Percentiles rank a stretch among this genome's conserved stretches.
Conservation (phyloP, 2,797 vertebrate genomes). For the Macrochelys suwanniensis region DNA sequence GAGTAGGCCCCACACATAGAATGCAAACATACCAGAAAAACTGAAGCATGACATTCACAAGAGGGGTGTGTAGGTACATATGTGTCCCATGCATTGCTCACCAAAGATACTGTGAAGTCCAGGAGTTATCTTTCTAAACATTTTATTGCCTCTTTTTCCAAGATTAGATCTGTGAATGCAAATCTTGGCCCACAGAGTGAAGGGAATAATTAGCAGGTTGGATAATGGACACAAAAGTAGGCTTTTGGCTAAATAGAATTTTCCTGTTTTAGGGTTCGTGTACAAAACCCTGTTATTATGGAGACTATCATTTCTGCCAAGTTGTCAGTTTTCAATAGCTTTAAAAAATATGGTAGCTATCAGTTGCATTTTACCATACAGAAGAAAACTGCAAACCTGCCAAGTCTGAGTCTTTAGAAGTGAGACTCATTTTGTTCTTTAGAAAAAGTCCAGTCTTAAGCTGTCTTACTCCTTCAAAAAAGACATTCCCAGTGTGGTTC, state of each 20-base stretch:
- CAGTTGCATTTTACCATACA: slow-evolving; percentile 26
- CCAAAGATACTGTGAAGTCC: not conserved
- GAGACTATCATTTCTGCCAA: slow-evolving; percentile 35
- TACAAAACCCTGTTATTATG: not conserved
- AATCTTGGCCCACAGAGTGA: not conserved
- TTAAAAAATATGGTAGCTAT: slow-evolving; percentile 45
- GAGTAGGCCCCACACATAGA: not conserved
- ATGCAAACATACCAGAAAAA: not conserved
- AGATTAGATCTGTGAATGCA: slow-evolving; percentile 18
- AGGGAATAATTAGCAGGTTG: slow-evolving; percentile 20
- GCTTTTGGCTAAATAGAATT: slow-evolving; percentile 20
- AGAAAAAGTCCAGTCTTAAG: slow-evolving; percentile 47
- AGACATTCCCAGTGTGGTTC: slow-evolving; percentile 41
- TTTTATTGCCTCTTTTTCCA: slow-evolving; percentile 35
- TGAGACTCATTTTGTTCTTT: slow-evolving; percentile 59
- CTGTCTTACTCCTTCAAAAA: slow-evolving; percentile 57
- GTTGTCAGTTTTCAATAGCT: slow-evolving; percentile 15
- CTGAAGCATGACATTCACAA: not conserved
- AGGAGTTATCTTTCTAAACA: not conserved
- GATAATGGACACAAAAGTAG: slow-evolving; percentile 7
- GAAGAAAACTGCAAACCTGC: slow-evolving; percentile 43
- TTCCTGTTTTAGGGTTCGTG: slow-evolving; percentile 47
- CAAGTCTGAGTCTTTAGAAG: slow-evolving; percentile 41
- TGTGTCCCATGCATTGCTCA: slow-evolving; percentile 2
- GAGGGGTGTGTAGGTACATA: not conserved